phyloP scores from a whole-genome alignment of 2,797 vertebrate species.

The Nyctalus aviator region DNA sequence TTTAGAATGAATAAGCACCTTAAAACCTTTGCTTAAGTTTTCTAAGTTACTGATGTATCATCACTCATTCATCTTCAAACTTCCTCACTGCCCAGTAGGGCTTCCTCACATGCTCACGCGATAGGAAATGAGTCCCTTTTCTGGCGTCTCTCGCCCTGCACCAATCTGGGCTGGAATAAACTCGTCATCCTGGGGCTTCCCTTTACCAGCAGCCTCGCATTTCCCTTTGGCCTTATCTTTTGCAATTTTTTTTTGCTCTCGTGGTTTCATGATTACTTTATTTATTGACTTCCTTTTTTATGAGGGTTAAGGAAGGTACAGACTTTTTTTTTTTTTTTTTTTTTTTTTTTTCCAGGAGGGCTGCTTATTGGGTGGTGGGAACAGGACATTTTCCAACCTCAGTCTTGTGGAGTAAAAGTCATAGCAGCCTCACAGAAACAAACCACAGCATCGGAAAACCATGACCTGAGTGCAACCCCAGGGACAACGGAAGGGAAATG shows the following conservation, averaged over 20 bases:
- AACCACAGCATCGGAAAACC: neutral
- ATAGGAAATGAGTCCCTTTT: neutral
- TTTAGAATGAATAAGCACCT: neutral
- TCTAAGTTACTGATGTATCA: neutral
- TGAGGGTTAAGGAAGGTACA: neutral
- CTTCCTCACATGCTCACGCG: neutral
- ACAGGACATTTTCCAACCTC: neutral
- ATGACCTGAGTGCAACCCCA: too few species aligned
- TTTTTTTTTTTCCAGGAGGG: neutral
- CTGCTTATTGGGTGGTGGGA: neutral
- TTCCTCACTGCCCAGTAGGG: neutral
- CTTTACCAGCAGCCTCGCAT: neutral
- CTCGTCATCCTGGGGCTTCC: neutral
- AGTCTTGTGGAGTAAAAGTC: neutral
- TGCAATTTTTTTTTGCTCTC: neutral
- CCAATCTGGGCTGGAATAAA: neutral
- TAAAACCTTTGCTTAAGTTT: neutral
- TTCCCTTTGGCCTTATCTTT: neutral
- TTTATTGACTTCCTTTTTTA: conserved; percentile 16
- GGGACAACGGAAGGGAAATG: neutral
- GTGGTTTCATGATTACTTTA: neutral
- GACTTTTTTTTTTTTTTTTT: neutral
- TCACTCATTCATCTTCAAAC: neutral
- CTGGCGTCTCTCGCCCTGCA: neutral
- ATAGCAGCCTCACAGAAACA: neutral